phyloP scores from a whole-genome alignment of 2,113 vertebrate species.

The Solea solea region DNA sequence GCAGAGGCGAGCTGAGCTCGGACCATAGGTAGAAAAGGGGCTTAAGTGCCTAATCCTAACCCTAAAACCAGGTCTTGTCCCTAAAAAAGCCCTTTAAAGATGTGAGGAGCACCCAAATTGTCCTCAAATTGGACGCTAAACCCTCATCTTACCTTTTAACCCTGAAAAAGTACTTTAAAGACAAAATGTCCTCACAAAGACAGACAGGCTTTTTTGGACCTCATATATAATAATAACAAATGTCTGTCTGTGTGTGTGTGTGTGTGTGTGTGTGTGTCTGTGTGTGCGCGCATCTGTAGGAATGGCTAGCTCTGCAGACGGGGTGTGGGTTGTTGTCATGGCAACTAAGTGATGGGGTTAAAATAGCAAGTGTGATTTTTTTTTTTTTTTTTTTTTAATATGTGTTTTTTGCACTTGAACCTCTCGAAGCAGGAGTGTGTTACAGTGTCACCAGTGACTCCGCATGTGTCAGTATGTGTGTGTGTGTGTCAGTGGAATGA shows the following conservation, averaged over 20 bases:
- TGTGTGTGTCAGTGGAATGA: constrained; percentile 9
- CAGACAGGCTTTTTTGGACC: too few relatives aligned
- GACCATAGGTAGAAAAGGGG: too few relatives aligned
- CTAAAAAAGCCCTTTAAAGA: too few relatives aligned
- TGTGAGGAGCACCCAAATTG: too few relatives aligned
- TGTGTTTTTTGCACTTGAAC: neutral
- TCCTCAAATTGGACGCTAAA: too few relatives aligned
- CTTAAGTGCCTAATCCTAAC: too few relatives aligned
- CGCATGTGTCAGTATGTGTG: neutral
- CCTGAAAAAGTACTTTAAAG: too few relatives aligned
- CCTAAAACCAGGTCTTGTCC: too few relatives aligned
- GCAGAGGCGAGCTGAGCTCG: too few relatives aligned
- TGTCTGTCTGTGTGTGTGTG: neutral
- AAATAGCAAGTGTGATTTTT: constrained; percentile 1
- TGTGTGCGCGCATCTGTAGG: neutral
- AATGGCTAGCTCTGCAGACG: constrained; percentile 10
- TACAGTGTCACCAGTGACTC: neutral
- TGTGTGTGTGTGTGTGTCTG: neutral
- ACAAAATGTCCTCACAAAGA: too few relatives aligned
- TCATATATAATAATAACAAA: too few relatives aligned
- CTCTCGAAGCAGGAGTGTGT: neutral
- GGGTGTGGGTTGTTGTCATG: constrained; percentile 48
- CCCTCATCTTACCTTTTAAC: too few relatives aligned
- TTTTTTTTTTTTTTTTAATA: neutral
- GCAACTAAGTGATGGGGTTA: constrained; percentile 50